A percentile compares a stretch with the other conserved stretches of the same genome.
Conservation (phyloP, 1,140 invertebrate genomes). For the Bursaphelenchus mucronatus region DNA sequence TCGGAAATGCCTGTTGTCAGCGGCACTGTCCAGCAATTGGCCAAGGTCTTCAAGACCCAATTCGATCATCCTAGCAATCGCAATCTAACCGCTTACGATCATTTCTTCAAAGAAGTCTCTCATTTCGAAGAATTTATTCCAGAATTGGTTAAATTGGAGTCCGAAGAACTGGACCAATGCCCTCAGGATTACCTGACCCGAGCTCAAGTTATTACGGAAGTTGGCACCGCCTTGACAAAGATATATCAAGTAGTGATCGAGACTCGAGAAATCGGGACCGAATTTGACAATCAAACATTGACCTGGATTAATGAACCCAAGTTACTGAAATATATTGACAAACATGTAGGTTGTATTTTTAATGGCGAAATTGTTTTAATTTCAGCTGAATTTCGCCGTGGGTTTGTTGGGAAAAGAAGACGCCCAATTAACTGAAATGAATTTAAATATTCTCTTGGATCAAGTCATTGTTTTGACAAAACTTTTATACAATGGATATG, state of each 20-base stretch:
- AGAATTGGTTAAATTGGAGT: slow-evolving; percentile 15
- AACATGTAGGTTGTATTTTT: slow-evolving; percentile 13
- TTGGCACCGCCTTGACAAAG: slow-evolving; percentile 6
- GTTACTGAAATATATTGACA: slow-evolving; percentile 9
- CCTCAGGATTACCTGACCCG: background rate
- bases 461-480: slow-evolving; percentile 13
- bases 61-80: slow-evolving; percentile 14
- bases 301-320: slow-evolving; percentile 17
- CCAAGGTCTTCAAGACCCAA: slow-evolving; percentile 1
- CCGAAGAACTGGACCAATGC: slow-evolving; percentile 12
- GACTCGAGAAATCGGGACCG: background rate
- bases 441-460: background rate
- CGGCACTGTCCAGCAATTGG: slow-evolving; percentile 3
- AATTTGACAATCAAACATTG: background rate
- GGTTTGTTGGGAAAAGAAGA: background rate
- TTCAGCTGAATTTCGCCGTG: slow-evolving; percentile 12
- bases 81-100: slow-evolving; percentile 12
- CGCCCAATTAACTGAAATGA: background rate
- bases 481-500: slow-evolving; percentile 33
- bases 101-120: slow-evolving; percentile 23
- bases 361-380: background rate
- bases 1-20: slow-evolving; percentile 4
- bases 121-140: slow-evolving; percentile 19
- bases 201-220: slow-evolving; percentile 4
- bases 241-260: slow-evolving; percentile 4